phyloP scores from a whole-genome alignment of 2,113 vertebrate genomes.

The Myodes glareolus region DNA sequence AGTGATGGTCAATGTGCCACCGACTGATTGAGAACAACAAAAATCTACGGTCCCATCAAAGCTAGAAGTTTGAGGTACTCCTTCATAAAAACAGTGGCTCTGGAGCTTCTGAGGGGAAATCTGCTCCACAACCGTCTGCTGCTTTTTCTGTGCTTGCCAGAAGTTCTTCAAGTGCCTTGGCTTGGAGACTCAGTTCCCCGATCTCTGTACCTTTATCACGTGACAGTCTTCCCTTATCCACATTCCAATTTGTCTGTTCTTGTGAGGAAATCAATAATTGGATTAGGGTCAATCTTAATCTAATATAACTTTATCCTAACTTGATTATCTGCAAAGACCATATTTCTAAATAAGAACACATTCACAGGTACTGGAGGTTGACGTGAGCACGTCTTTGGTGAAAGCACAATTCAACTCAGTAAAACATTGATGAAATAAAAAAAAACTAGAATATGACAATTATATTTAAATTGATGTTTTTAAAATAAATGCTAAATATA shows the following conservation, averaged over 20 bases:
- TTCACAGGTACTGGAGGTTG: neutral
- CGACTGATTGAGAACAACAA: neutral
- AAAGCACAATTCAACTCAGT: neutral
- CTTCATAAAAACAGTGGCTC: neutral
- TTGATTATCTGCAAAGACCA: neutral
- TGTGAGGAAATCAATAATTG: neutral
- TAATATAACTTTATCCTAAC: neutral
- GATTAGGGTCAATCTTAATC: neutral
- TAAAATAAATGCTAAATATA: neutral
- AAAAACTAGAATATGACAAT: neutral
- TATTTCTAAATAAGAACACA: slow-evolving; percentile 29
- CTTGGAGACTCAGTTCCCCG: neutral
- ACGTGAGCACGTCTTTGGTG: neutral
- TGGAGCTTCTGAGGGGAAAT: neutral
- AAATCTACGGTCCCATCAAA: neutral
- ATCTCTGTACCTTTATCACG: neutral
- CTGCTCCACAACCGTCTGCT: neutral
- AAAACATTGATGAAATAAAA: neutral
- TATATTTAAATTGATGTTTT: neutral
- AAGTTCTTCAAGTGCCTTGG: neutral
- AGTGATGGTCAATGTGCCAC: neutral
- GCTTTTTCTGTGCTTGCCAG: neutral
- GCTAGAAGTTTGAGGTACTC: neutral
- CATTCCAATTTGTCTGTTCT: neutral
- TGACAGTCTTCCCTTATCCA: neutral